Conservation (phyloP, 2,888 invertebrate genomes). For the Pecten maximus region DNA sequence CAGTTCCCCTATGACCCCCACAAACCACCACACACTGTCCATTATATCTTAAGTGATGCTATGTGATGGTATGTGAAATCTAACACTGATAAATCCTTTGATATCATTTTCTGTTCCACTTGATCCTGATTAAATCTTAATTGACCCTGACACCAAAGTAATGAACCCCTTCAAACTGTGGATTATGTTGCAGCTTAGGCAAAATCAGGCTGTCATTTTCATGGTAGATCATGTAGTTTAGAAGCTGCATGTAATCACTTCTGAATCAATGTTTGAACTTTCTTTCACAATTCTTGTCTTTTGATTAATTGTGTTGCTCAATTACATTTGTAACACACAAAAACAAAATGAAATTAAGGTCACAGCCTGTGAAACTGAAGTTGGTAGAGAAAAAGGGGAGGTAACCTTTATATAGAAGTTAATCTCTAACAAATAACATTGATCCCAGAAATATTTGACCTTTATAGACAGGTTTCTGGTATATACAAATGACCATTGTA, state of each 20-base stretch:
- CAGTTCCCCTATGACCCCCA: no score
- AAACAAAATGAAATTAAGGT: no score
- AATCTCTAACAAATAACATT: no score
- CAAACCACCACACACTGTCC: no score
- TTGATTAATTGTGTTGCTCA: background rate
- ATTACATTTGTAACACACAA: no score
- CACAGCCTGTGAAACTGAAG: no score
- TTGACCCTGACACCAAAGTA: slow-evolving; percentile 18
- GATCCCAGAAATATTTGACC: no score
- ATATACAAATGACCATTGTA: no score
- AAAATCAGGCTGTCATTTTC: background rate
- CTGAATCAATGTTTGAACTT: background rate
- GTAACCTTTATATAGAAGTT: no score
- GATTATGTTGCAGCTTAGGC: background rate
- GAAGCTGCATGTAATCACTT: background rate
- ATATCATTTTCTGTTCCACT: slow-evolving; percentile 29
- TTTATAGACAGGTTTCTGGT: no score
- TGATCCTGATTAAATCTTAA: background rate
- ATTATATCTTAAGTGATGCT: background rate
- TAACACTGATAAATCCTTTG: slow-evolving; percentile 25
- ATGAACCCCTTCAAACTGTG: background rate
- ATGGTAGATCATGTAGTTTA: background rate
- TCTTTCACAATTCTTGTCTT: background rate
- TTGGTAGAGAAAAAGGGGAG: no score
- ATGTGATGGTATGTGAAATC: slow-evolving; percentile 8